Evolutionary conservation across 2,113 vertebrate genomes (phyloP).

Genomic region (Pedionomus torquatus): DNA sequence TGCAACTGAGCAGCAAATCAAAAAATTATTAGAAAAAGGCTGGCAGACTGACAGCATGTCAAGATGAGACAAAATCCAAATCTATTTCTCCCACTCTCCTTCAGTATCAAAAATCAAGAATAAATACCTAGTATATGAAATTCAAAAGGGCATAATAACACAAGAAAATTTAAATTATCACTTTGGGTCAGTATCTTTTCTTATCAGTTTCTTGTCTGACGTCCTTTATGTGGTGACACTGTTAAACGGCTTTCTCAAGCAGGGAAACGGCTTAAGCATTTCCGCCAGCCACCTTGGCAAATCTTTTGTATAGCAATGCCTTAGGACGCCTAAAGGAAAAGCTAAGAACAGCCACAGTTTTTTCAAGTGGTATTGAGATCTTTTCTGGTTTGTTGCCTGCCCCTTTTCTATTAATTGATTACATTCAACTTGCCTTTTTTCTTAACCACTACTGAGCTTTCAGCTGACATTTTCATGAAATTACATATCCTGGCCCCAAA

Average conservation of each 20-base stretch:
- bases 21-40: not conserved
- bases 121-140: not conserved
- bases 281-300: not conserved
- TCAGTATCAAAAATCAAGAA: constrained; percentile 2
- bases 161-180: not conserved
- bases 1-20: not conserved
- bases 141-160: not conserved
- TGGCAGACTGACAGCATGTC: not conserved
- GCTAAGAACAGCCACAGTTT: not conserved
- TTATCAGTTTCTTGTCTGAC: not conserved
- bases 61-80: not conserved
- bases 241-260: not conserved
- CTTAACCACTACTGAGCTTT: not conserved
- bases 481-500: not conserved
- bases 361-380: not conserved
- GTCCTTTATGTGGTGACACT: not conserved
- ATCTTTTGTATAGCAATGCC: not conserved
- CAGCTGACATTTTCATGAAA: not conserved
- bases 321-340: not conserved
- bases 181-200: not conserved
- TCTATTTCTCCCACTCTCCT: not conserved
- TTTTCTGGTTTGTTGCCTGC: not conserved
- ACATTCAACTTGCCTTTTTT: not conserved
- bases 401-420: not conserved
- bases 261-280: not conserved